Base-by-base conservation (phyloP, 2,888 invertebrate species). In the Eupithecia dodoneata region DNA sequence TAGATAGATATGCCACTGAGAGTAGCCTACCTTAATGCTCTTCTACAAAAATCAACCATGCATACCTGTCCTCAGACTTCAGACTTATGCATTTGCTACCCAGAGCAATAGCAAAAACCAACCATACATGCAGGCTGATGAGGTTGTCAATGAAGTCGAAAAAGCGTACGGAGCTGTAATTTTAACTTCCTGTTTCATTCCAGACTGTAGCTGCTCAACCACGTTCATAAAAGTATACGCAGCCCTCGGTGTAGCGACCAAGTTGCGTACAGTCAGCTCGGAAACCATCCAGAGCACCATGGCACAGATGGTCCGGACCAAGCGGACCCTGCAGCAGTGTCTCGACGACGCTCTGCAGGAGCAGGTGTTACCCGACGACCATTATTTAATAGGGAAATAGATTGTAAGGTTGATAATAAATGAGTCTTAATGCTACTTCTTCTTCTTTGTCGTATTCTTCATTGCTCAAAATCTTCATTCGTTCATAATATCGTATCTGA, bases 161-260 rank as follows among this genome's bases (percentile, higher is more conserved):
- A 47, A 47, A 9, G 6, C 7, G 6, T 55, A 55, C 55, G 55
- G n/a, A 55, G 6, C n/a, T n/a, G 55, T 7, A 15, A 55, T 55
- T n/a, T n/a, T 5, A 79, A 71, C 18, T 47, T 66, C 4, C 2
- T 13, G 9, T 70, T 67, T 10, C 7, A n/a, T 76, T 74, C 5
- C 75, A 96, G 96, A 96, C 78, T 86, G 91, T 0, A 98, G 97
- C 6, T 96, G 96, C 77, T 96, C 96, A 0, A 96, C 97, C 0
- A 95, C 96, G 0, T 96, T 97, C 84, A 97, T 98, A 73, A 95
- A 97, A 67, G 95, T 97, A 0, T 97, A 96, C 89, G 96, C 97
- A 0, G 97, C 97, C 0, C 87, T 98, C 9, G 97, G 97, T 0
- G 89, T 96, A 76, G 97, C 97, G 2, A 94, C 94, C 0, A 92